Conservation (phyloP, 2,113 vertebrate species). For the Phalacrocorax carbo region DNA sequence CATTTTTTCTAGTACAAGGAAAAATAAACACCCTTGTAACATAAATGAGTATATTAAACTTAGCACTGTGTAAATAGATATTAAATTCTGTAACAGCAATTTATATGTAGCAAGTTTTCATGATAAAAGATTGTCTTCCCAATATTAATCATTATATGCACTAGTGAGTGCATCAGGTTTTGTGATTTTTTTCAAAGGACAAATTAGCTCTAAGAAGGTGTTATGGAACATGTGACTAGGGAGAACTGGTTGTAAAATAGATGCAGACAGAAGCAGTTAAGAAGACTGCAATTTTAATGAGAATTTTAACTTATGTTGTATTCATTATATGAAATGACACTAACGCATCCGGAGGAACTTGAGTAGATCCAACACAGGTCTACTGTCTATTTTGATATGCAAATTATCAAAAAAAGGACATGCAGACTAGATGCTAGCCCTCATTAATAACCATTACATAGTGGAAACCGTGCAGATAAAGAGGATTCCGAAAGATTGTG, state of each 20-base stretch:
- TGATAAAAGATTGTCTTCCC: neutral
- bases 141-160: neutral
- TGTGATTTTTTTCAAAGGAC: neutral
- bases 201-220: neutral
- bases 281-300: neutral
- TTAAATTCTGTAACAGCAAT: neutral
- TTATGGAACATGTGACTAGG: neutral
- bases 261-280: neutral
- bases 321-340: neutral
- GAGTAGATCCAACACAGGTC: neutral
- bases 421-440: neutral
- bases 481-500: neutral
- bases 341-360: neutral
- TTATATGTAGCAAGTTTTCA: neutral
- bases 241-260: neutral
- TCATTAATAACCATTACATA: neutral
- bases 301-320: neutral
- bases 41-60: neutral
- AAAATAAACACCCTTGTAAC: neutral
- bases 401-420: neutral
- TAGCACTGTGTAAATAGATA: neutral
- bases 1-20: neutral
- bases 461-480: neutral
- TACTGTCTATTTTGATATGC: neutral
- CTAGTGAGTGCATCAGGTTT: neutral